Conservation (phyloP, 2,113 vertebrate species). For the Pseudorectes ferrugineus region DNA sequence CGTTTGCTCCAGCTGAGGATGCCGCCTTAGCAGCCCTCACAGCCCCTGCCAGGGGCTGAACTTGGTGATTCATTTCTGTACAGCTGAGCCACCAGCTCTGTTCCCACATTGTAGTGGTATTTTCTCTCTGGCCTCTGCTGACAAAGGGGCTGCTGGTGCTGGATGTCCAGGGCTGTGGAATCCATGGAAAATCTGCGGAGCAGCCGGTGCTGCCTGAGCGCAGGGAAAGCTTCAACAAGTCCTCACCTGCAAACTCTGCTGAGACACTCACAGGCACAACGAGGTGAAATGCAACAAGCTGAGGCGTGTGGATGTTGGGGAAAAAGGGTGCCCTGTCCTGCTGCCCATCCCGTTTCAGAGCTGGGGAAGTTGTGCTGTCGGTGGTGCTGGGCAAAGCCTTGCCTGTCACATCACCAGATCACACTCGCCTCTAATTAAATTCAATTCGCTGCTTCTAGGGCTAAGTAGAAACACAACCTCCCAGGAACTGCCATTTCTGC, state of each 20-base stretch:
- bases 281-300: background rate
- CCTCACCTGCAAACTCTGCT: background rate
- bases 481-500: background rate
- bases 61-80: background rate
- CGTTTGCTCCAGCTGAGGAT: background rate
- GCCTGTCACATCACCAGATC: background rate
- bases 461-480: background rate
- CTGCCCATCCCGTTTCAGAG: background rate
- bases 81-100: background rate
- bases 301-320: background rate
- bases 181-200: fast-evolving
- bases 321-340: background rate
- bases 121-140: background rate
- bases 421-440: background rate
- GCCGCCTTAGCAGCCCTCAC: background rate
- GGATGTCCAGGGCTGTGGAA: background rate
- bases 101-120: background rate
- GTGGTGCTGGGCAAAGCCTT: background rate
- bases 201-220: background rate
- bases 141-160: background rate
- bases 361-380: background rate
- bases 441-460: background rate
- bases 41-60: background rate
- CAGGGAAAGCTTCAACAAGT: background rate
- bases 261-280: background rate